phyloP scores from a whole-genome alignment of 2,888 invertebrate genomes.

The Steinernema scapterisci region DNA sequence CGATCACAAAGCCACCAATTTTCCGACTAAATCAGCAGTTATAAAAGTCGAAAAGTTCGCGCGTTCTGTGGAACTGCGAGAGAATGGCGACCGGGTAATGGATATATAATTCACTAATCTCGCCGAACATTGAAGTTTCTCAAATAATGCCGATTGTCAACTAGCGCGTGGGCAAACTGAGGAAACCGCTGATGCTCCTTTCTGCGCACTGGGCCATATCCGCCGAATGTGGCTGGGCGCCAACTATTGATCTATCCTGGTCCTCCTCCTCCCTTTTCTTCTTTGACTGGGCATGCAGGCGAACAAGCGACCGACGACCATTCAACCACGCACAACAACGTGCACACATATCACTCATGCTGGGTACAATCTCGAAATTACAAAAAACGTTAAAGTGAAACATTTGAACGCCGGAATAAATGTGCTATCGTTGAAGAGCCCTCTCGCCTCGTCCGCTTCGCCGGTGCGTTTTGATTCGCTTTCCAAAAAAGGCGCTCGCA shows the following conservation, averaged over 20 bases:
- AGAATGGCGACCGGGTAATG: not conserved
- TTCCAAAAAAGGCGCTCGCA: not conserved
- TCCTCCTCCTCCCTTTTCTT: not conserved
- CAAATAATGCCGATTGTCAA: slow-evolving; percentile 30
- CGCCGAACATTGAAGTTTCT: not conserved
- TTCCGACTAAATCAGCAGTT: not conserved
- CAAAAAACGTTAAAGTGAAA: not conserved
- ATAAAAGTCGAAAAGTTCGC: not conserved
- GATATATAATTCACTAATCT: slow-evolving; percentile 4
- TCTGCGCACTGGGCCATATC: slow-evolving; percentile 27
- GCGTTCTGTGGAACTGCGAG: no score
- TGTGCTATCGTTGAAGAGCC: not conserved
- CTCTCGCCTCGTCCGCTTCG: not conserved
- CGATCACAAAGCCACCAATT: not conserved
- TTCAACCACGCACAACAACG: slow-evolving; percentile 20
- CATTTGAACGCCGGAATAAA: not conserved
- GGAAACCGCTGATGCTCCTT: slow-evolving; percentile 30
- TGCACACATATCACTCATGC: slow-evolving; percentile 27
- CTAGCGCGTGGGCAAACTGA: not conserved
- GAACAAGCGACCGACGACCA: slow-evolving; percentile 26
- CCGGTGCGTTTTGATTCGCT: not conserved
- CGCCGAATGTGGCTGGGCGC: slow-evolving; percentile 31
- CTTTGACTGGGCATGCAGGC: not conserved
- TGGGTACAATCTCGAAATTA: slow-evolving; percentile 13
- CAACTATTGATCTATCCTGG: slow-evolving; percentile 28